phyloP scores from a whole-genome alignment of 2,888 invertebrate genomes.

The Hirtodrosophila cameraria region DNA sequence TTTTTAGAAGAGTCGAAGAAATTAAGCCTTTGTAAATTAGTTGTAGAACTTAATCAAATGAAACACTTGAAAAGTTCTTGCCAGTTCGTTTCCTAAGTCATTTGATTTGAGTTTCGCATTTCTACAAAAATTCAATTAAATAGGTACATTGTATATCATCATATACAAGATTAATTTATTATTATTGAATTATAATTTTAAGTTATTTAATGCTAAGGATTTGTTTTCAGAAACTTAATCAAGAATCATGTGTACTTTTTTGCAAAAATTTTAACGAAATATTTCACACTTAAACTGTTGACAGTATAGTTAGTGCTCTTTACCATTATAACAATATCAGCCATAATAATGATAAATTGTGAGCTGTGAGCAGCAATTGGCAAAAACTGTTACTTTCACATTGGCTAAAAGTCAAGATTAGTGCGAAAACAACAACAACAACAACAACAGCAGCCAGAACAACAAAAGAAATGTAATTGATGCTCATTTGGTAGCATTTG shows the following conservation, averaged over 20 bases:
- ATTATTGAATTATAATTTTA: too few species aligned
- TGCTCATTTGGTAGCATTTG: conserved; percentile 69
- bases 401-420: conserved; percentile 61
- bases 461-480: conserved; percentile 72
- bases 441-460: conserved; percentile 33
- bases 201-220: conserved; percentile 6
- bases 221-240: neutral
- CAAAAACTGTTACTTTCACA: conserved; percentile 73
- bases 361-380: conserved; percentile 21
- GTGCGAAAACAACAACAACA: conserved; percentile 36
- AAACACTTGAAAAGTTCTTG: neutral
- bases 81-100: conserved; percentile 28
- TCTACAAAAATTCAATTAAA: too few species aligned
- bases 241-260: neutral
- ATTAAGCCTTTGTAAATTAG: too few species aligned
- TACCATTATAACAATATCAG: conserved; percentile 22
- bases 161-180: too few species aligned
- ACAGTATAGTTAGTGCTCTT: neutral
- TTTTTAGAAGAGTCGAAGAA: too few species aligned
- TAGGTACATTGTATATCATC: too few species aligned
- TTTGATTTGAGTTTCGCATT: conserved; percentile 5
- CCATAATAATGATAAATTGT: conserved; percentile 20
- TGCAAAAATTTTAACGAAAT: conserved; percentile 7
- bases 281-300: neutral
- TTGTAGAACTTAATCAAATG: neutral